Evolutionary conservation across 2,888 invertebrate genomes (phyloP).

Genomic region (Pollenia angustigena): DNA sequence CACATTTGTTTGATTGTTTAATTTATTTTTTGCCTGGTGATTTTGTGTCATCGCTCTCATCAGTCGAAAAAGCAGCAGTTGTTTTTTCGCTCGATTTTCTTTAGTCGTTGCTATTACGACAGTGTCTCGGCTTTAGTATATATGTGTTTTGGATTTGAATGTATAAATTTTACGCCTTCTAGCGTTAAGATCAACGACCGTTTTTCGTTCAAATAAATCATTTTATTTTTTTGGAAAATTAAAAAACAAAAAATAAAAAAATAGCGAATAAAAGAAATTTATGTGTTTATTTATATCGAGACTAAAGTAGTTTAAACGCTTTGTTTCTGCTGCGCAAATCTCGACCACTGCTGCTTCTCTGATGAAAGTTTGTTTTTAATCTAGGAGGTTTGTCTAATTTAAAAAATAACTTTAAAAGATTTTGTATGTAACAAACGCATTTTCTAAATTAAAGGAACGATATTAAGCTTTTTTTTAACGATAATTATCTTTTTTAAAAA

Average conservation of each 20-base stretch:
- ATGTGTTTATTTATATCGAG: too few relatives aligned
- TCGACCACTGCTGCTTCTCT: too few relatives aligned
- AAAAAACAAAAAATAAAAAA: not conserved
- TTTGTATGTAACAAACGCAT: too few relatives aligned
- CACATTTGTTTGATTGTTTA: slow-evolving; percentile 33
- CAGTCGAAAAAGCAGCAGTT: not conserved
- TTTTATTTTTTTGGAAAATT: not conserved
- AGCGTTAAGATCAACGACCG: slow-evolving; percentile 61
- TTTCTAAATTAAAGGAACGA: too few relatives aligned
- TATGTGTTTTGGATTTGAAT: not conserved
- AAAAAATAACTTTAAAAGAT: too few relatives aligned
- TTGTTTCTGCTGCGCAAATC: too few relatives aligned
- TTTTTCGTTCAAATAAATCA: not conserved
- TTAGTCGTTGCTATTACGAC: slow-evolving; percentile 17
- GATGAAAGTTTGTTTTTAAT: too few relatives aligned
- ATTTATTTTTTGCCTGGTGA: slow-evolving; percentile 33
- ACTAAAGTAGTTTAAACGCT: too few relatives aligned
- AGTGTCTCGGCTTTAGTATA: slow-evolving; percentile 33
- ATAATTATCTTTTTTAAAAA: too few relatives aligned
- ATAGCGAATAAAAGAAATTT: too few relatives aligned
- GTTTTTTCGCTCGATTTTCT: slow-evolving; percentile 10
- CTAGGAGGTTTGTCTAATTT: too few relatives aligned
- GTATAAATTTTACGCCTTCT: slow-evolving; percentile 19
- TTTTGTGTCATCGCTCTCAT: slow-evolving; percentile 20
- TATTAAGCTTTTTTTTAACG: too few relatives aligned